Evolutionary conservation across 2,113 vertebrate genomes (phyloP).

Genomic region (Isurus oxyrinchus): DNA sequence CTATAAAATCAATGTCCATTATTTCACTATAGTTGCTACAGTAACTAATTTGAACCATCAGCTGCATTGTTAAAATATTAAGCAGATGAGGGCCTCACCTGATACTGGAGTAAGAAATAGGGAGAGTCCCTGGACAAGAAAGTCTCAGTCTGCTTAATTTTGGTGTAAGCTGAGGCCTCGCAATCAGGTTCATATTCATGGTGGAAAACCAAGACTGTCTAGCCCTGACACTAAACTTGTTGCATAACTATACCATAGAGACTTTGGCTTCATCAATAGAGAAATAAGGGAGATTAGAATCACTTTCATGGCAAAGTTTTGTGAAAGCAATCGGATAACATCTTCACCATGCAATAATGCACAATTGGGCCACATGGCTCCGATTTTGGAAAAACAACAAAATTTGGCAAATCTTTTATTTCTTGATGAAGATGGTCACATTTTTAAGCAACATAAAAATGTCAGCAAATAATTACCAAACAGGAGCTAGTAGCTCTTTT

Average conservation of each 20-base stretch:
- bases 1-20: neutral
- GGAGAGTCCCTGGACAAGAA: too few species aligned
- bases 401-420: neutral
- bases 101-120: too few species aligned
- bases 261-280: neutral
- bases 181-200: too few species aligned
- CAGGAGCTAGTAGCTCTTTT: neutral
- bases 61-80: neutral
- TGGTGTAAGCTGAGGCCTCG: too few species aligned
- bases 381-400: neutral
- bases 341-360: neutral
- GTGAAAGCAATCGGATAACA: neutral
- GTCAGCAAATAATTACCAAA: neutral
- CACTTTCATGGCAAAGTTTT: neutral
- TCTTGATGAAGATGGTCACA: neutral
- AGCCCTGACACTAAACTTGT: too few species aligned
- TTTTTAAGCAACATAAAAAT: neutral
- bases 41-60: neutral
- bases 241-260: too few species aligned
- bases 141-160: too few species aligned
- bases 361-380: neutral
- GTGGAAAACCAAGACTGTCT: too few species aligned
- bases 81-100: neutral
- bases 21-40: neutral
- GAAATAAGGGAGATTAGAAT: neutral